A percentile compares a stretch with the other conserved stretches of the same genome.
Conservation (phyloP, 2,888 invertebrate species). For the Steinernema carpocapsae region DNA sequence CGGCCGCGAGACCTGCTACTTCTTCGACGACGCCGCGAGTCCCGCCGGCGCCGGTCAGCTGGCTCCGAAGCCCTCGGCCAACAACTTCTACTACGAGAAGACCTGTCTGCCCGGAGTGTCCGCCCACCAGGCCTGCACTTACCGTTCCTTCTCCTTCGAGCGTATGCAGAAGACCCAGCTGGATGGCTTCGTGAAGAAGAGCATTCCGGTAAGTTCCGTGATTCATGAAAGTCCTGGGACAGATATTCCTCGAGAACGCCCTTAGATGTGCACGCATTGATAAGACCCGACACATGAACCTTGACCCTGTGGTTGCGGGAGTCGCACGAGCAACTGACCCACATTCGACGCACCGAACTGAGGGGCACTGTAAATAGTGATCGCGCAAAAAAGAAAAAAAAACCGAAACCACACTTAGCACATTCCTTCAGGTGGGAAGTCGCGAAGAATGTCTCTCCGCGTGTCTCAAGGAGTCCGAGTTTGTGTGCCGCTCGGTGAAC, state of each 20-base stretch:
- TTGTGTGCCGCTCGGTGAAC: conserved; percentile 73
- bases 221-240: neutral
- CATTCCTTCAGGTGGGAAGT: conserved; percentile 68
- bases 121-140: conserved; percentile 69
- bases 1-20: conserved; percentile 69
- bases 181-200: conserved; percentile 71
- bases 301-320: conserved; percentile 31
- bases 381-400: neutral
- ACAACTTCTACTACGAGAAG: conserved; percentile 70
- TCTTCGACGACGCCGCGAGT: conserved; percentile 69
- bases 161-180: conserved; percentile 72
- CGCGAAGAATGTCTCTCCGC: conserved; percentile 72
- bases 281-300: conserved; percentile 29
- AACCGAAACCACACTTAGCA: neutral
- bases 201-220: conserved; percentile 64
- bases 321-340: conserved; percentile 23
- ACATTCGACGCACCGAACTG: conserved; percentile 17
- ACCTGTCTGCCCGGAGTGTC: conserved; percentile 69
- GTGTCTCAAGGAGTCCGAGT: conserved; percentile 71
- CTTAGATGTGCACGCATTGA: neutral
- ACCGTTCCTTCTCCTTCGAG: conserved; percentile 71
- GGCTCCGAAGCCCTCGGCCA: conserved; percentile 68
- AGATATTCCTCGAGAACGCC: no score
- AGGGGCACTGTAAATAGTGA: conserved; percentile 28
- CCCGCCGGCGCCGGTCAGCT: conserved; percentile 66